A percentile compares a stretch with the other conserved stretches of the same genome.
These are phyloP conservation scores for Capreolus pygargus DNA, from an alignment of 2,113 vertebrate genomes.

Conservation along the genomic window DNA sequence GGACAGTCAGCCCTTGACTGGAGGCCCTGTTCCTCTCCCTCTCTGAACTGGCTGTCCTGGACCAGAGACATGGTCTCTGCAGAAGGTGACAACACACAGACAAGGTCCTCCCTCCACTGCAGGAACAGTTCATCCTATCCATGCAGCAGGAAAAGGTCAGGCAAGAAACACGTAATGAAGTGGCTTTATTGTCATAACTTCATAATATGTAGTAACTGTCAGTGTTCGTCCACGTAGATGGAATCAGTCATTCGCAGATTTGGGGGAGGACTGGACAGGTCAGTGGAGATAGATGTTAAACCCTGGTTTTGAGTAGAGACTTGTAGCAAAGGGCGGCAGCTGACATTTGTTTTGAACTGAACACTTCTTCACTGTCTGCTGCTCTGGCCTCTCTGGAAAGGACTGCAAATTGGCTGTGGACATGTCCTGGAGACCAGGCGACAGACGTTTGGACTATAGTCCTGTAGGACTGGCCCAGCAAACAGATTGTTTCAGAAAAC, in stretches of 20 bases:
- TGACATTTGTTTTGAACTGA: background rate
- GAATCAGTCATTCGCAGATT: background rate
- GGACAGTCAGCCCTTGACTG: background rate
- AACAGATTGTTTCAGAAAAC: background rate
- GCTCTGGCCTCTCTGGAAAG: background rate
- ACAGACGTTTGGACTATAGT: background rate
- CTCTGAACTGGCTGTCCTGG: background rate
- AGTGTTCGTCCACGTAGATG: background rate
- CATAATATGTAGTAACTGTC: slow-evolving; percentile 80
- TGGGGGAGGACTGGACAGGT: background rate
- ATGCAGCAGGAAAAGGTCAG: slow-evolving; percentile 67
- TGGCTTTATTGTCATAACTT: slow-evolving; percentile 80
- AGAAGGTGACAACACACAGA: background rate
- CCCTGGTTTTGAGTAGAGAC: background rate
- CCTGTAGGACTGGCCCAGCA: background rate
- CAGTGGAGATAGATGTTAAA: background rate
- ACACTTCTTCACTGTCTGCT: background rate
- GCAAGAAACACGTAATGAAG: slow-evolving; percentile 74
- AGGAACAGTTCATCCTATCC: slow-evolving; percentile 24
- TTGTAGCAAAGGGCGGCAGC: background rate
- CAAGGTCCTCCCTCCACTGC: background rate
- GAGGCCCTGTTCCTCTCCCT: background rate
- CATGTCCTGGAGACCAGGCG: accelerated
- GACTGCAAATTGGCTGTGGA: background rate
- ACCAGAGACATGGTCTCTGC: slow-evolving; percentile 17